Evolutionary conservation across 1,140 invertebrate species (phyloP).

Genomic region (Galleria mellonella): DNA sequence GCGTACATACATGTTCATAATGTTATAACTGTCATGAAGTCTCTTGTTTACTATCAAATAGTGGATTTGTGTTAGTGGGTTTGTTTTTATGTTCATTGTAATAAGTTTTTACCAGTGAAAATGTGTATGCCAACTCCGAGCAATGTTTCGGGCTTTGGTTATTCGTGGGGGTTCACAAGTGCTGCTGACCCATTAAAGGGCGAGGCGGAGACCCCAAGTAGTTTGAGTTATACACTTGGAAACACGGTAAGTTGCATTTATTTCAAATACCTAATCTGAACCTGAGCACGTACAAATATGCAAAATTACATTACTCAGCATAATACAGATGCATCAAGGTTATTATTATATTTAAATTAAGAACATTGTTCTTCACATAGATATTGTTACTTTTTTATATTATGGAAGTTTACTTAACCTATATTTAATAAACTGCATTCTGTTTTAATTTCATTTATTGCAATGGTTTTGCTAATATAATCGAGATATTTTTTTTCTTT

Average conservation of each 20-base stretch:
- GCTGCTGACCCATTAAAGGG: conserved; percentile 67
- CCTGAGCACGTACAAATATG: too few relatives aligned
- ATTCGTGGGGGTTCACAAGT: conserved; percentile 71
- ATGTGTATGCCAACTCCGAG: conserved; percentile 74
- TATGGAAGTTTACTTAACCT: too few relatives aligned
- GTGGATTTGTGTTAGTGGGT: conserved; percentile 54
- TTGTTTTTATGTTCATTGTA: conserved; percentile 41
- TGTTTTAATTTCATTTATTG: too few relatives aligned
- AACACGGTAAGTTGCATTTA: conserved; percentile 54
- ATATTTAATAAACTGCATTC: too few relatives aligned
- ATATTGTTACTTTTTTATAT: too few relatives aligned
- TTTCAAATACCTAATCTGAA: too few relatives aligned
- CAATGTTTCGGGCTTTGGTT: conserved; percentile 70
- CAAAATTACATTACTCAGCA: too few relatives aligned
- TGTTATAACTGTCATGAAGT: conserved; percentile 66
- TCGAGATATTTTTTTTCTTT: too few relatives aligned
- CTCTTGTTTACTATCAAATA: conserved; percentile 62
- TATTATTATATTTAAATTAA: too few relatives aligned
- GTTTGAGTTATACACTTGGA: conserved; percentile 69
- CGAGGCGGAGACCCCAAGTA: conserved; percentile 69
- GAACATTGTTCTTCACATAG: too few relatives aligned
- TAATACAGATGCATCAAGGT: too few relatives aligned
- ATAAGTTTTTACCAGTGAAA: conserved; percentile 34
- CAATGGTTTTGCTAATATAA: too few relatives aligned
- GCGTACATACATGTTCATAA: conserved; percentile 57